phyloP scores from a whole-genome alignment of 1,140 invertebrate species.

The Pogonomyrmex californicus region DNA sequence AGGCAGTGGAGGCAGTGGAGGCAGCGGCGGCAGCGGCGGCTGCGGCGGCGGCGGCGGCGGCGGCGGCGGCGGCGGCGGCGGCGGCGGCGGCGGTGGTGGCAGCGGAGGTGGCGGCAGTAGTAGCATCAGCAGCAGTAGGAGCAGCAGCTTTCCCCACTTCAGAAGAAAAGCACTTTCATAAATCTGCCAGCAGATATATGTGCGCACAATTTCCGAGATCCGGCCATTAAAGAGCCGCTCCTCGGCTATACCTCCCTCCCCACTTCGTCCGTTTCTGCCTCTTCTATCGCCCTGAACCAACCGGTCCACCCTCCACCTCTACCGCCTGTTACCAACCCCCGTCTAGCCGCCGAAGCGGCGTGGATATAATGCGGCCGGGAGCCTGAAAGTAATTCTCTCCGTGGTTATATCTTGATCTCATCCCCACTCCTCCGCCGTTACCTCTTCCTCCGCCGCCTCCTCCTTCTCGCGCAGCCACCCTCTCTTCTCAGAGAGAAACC shows the following conservation, averaged over 20 bases:
- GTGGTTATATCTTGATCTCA: conserved; percentile 85
- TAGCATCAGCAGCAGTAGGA: conserved; percentile 71
- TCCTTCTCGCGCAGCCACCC: conserved; percentile 45
- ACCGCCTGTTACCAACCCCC: conserved; percentile 53
- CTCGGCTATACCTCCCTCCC: conserved; percentile 79
- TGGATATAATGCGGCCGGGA: conserved; percentile 81
- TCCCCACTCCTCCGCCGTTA: conserved; percentile 5
- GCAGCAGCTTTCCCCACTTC: conserved; percentile 87
- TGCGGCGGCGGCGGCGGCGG: conserved; percentile 32
- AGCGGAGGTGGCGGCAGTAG: conserved; percentile 73
- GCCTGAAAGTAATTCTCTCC: conserved; percentile 83
- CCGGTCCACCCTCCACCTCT: conserved; percentile 61
- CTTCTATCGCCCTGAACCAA: conserved; percentile 71
- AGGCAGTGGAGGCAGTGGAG: conserved; percentile 62
- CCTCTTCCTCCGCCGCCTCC: conserved; percentile 26
- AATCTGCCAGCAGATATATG: conserved; percentile 95
- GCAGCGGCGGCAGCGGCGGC: conserved; percentile 55
- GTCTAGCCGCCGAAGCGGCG: conserved; percentile 73
- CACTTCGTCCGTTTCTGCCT: conserved; percentile 58
- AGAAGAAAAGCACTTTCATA: conserved; percentile 93
- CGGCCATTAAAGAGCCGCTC: conserved; percentile 91
- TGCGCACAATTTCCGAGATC: conserved; percentile 95
- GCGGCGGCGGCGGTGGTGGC: conserved; percentile 66
- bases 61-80: conserved; percentile 13
- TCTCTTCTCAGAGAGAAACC: conserved; percentile 29